A percentile compares a stretch with the other conserved stretches of the same genome.
These are phyloP conservation scores for Pristionchus japonicus DNA, from an alignment of 2,888 invertebrate genomes.

Conservation along the genomic window DNA sequence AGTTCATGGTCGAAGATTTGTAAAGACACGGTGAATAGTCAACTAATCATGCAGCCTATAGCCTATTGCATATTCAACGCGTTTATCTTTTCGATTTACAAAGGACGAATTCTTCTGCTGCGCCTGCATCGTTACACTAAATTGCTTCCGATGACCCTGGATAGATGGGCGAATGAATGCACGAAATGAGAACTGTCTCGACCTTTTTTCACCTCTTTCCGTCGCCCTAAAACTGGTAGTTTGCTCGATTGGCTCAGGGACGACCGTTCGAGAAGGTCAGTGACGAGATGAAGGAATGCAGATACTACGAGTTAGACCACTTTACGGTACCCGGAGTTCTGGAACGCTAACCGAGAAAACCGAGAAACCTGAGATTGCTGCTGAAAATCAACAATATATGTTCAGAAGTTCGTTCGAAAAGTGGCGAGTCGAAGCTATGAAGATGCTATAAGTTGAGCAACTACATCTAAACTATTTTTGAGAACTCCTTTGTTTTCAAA, in stretches of 20 bases:
- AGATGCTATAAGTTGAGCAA: too few species aligned
- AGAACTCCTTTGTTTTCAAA: too few species aligned
- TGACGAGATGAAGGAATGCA: neutral
- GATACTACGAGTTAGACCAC: neutral
- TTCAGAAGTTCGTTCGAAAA: too few species aligned
- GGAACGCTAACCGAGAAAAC: neutral
- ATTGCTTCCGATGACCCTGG: neutral
- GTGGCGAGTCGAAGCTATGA: too few species aligned
- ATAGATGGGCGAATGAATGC: neutral
- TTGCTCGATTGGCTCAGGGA: neutral
- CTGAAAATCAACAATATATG: too few species aligned
- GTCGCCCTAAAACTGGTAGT: constrained; percentile 3
- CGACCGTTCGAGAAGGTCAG: constrained; percentile 8
- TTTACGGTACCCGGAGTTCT: neutral
- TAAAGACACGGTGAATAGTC: too few species aligned
- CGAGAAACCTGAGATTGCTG: too few species aligned
- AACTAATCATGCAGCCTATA: too few species aligned
- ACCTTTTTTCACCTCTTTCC: neutral
- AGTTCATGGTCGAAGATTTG: too few species aligned
- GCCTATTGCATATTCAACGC: too few species aligned
- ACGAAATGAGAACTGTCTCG: constrained; percentile 24
- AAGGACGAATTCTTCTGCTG: neutral
- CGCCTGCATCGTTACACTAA: neutral
- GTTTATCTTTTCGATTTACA: neutral
- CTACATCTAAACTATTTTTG: too few species aligned